Percentiles rank a stretch among this genome's conserved stretches.
Conservation (phyloP, 2,113 vertebrate species). For the Mugil cephalus region DNA sequence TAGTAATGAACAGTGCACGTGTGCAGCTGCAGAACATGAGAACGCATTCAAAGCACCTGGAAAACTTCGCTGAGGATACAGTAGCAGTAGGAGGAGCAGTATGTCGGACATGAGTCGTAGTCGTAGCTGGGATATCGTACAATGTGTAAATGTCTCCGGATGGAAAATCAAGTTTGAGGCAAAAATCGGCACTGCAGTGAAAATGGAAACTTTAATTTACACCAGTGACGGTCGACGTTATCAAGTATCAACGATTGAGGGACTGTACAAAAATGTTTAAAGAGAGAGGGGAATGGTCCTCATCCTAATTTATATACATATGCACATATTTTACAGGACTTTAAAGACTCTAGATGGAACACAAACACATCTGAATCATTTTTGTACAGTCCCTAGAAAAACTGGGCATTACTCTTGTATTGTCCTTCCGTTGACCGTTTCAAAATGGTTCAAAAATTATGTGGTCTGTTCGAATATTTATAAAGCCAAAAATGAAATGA, state of each 20-base stretch:
- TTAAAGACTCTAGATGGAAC: too few species aligned
- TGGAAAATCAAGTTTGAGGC: conserved; percentile 44
- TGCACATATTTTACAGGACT: too few species aligned
- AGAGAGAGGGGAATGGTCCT: not conserved
- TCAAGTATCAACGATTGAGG: conserved; percentile 48
- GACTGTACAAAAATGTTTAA: not conserved
- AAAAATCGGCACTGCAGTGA: conserved; percentile 59
- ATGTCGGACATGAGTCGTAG: conserved; percentile 11
- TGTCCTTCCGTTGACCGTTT: too few species aligned
- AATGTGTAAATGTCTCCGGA: conserved; percentile 1
- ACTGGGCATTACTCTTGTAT: too few species aligned
- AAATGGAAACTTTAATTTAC: conserved; percentile 20
- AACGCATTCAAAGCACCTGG: conserved; percentile 54
- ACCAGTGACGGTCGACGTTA: conserved; percentile 22
- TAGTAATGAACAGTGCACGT: conserved; percentile 43
- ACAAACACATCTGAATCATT: not conserved
- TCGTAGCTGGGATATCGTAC: not conserved
- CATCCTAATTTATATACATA: too few species aligned
- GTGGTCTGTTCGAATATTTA: too few species aligned
- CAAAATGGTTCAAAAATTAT: too few species aligned
- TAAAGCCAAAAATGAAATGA: too few species aligned
- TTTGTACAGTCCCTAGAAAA: conserved; percentile 4
- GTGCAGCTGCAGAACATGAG: conserved; percentile 22
- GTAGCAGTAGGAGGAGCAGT: conserved; percentile 10
- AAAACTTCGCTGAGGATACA: conserved; percentile 37